Percentiles rank a stretch among this genome's conserved stretches.
Evolutionary conservation across 2,113 vertebrate genomes (phyloP).

Genomic region (Spermophilus dauricus): DNA sequence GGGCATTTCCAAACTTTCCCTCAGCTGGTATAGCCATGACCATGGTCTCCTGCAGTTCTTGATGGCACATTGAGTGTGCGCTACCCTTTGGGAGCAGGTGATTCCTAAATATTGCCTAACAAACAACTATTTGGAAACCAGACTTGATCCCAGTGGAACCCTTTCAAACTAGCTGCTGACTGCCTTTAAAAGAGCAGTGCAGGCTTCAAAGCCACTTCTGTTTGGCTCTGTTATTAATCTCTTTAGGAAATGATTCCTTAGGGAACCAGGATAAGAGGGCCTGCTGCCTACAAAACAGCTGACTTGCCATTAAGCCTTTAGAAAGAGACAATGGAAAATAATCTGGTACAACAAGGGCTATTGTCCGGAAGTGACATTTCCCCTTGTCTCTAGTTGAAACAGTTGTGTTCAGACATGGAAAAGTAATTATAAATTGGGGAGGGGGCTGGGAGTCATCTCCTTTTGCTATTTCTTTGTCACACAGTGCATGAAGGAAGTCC

Average conservation of each 20-base stretch:
- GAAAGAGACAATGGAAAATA: conserved; percentile 66
- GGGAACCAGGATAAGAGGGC: conserved; percentile 63
- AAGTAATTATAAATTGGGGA: conserved; percentile 34
- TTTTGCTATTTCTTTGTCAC: conserved; percentile 23
- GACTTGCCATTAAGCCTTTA: conserved; percentile 61
- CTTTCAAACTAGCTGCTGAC: conserved; percentile 50
- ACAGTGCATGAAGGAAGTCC: not conserved
- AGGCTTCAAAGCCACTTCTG: conserved; percentile 65
- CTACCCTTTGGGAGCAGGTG: conserved; percentile 51
- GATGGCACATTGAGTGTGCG: not conserved
- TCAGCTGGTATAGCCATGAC: not conserved
- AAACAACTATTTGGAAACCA: conserved; percentile 49
- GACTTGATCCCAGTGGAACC: conserved; percentile 40
- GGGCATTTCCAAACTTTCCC: not conserved
- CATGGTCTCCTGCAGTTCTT: not conserved
- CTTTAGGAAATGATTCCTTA: conserved; percentile 72
- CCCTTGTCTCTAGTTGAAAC: conserved; percentile 46
- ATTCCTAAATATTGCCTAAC: conserved; percentile 63
- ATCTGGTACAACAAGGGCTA: conserved; percentile 24
- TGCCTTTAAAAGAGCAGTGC: conserved; percentile 53
- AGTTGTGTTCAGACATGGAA: conserved; percentile 53
- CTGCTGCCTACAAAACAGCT: conserved; percentile 66
- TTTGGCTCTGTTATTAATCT: conserved; percentile 75
- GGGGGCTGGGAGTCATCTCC: not conserved
- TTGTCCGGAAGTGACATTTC: conserved; percentile 54